phyloP scores from a whole-genome alignment of 2,888 invertebrate genomes.

The Thera obeliscata region DNA sequence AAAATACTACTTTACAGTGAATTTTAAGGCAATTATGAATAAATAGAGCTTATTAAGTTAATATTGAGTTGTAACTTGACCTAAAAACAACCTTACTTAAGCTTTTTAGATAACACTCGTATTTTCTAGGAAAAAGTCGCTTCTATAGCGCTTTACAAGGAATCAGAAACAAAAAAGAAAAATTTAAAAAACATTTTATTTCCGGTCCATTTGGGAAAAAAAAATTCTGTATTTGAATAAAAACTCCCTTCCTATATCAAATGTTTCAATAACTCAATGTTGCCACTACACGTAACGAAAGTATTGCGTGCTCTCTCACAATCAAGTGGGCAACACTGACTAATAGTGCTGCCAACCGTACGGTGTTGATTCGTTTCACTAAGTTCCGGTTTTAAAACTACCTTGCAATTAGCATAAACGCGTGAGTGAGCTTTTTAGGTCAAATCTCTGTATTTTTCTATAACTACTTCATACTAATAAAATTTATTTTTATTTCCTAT shows the following conservation, averaged over 20 bases:
- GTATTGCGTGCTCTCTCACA: conserved; percentile 50
- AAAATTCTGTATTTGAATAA: background rate
- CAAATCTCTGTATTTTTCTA: conserved; percentile 17
- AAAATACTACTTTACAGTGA: conserved; percentile 5
- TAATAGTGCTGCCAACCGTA: conserved; percentile 67
- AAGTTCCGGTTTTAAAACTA: conserved; percentile 45
- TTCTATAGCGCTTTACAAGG: no score
- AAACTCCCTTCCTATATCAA: conserved; percentile 2
- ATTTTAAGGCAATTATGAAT: conserved; percentile 1
- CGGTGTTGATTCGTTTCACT: conserved; percentile 51
- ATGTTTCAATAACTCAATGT: conserved; percentile 31
- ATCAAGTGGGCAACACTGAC: conserved; percentile 62
- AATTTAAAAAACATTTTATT: no score
- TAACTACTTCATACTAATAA: no score
- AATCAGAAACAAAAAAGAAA: no score
- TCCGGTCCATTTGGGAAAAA: no score
- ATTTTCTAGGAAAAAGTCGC: no score
- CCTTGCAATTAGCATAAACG: conserved; percentile 34
- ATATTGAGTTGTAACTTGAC: conserved; percentile 3
- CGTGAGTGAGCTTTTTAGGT: conserved; percentile 38
- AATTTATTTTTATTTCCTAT: no score
- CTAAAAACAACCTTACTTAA: background rate
- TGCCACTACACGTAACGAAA: conserved; percentile 49
- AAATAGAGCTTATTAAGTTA: background rate
- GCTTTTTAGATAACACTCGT: no score